Base-by-base conservation (phyloP, 2,797 vertebrate species). In the Alca torda region DNA sequence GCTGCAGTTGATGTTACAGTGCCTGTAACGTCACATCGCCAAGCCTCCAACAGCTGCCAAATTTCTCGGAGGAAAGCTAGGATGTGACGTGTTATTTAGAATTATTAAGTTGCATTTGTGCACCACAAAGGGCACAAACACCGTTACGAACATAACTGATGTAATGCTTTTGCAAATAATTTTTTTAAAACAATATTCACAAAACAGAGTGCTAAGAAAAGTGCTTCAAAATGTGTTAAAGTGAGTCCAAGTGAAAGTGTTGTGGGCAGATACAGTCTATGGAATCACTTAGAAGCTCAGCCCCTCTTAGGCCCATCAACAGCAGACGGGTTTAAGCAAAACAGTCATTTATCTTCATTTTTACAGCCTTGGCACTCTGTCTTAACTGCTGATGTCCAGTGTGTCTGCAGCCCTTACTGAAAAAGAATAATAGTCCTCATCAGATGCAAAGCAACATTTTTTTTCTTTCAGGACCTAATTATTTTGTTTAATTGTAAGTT, bases 401-500 rank as follows among this genome's bases (percentile, higher is more conserved):
- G 68, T 68, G 68, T 50, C 81, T 87, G 59, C 48, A 93, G 46
- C 37, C 54, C 79, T 80, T 46, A 61, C 50, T 75, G 65, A 33
- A 25, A 75, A 81, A 91, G 50, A 75, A 33, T 67, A 89, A 91
- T n/a, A 83, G 82, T 13, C 33, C n/a, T 56, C 0, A 0, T 72
- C 84, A 89, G 31, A 82, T 57, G 50, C 26, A 83, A 96, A 85
- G 16, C 53, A 72, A n/a, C 25, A 5, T 59, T 77, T 69, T 95
- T 95, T 69, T 94, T 77, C 76, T 61, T 90, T 77, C 57, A 90
- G 54, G 24, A 88, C 37, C 26, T 65, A 75, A 77, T 76, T 92
- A 64, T 83, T 89, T 87, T 80, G 45, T 72, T 88, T 84, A 90
- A 73, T 84, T 81, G 16, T 67, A 73, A 94, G 46, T 73, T 90